phyloP scores from a whole-genome alignment of 2,888 invertebrate species.

The Tyria jacobaeae region DNA sequence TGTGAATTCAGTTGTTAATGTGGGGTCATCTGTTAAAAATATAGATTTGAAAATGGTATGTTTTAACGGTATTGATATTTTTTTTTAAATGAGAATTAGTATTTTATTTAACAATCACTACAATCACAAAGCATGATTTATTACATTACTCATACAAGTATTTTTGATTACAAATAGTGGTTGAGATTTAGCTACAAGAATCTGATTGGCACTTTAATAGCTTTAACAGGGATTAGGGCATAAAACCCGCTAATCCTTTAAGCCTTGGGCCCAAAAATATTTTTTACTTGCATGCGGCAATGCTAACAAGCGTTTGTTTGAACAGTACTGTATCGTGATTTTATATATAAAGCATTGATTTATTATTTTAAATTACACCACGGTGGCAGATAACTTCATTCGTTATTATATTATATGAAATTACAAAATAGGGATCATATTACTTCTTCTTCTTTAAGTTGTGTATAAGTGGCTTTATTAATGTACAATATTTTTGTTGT shows the following conservation, averaged over 20 bases:
- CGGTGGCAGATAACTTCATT: conserved; percentile 47
- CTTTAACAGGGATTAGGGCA: neutral
- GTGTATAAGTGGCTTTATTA: conserved; percentile 16
- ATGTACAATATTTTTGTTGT: neutral
- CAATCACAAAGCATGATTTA: neutral
- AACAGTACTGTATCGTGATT: conserved; percentile 55
- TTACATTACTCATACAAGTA: neutral
- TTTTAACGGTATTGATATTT: too few relatives aligned
- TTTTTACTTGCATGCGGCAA: conserved; percentile 39
- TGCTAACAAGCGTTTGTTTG: conserved; percentile 58
- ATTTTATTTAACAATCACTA: too few relatives aligned
- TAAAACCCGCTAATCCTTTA: conserved; percentile 13
- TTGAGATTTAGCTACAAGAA: neutral
- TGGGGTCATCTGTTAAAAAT: too few relatives aligned
- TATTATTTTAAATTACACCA: conserved; percentile 60
- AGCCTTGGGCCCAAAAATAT: conserved; percentile 26
- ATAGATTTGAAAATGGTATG: too few relatives aligned
- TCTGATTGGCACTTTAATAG: neutral
- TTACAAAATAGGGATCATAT: conserved; percentile 40
- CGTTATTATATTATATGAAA: conserved; percentile 42
- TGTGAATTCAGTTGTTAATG: too few relatives aligned
- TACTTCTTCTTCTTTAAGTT: conserved; percentile 25
- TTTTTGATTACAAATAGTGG: neutral
- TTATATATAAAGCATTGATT: conserved; percentile 58
- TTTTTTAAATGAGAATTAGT: too few relatives aligned